phyloP scores from a whole-genome alignment of 2,797 vertebrate species.

The Enteromius argenteus region DNA sequence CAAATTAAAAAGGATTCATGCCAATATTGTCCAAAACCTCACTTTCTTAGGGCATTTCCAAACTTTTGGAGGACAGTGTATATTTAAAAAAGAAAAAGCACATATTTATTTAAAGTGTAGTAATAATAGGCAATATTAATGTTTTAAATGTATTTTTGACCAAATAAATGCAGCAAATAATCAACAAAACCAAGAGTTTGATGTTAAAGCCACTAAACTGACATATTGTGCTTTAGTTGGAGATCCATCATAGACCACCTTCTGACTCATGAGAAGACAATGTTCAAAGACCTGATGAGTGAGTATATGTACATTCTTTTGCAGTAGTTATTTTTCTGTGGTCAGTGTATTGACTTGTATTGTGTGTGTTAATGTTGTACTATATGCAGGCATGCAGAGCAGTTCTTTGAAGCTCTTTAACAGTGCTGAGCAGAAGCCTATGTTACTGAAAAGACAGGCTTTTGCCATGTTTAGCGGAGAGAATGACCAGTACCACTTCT shows the following conservation, averaged over 20 bases:
- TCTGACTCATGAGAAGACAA: constrained; percentile 97
- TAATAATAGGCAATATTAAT: not conserved
- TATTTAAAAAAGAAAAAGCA: not conserved
- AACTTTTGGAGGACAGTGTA: too few species aligned
- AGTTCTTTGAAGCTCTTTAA: constrained; percentile 92
- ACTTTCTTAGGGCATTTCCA: too few species aligned
- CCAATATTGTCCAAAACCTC: too few species aligned
- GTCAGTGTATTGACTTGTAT: not conserved
- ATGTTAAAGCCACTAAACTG: not conserved
- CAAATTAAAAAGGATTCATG: too few species aligned
- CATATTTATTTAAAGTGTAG: not conserved
- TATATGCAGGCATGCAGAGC: constrained; percentile 88
- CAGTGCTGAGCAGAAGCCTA: constrained; percentile 91
- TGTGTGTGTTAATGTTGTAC: not conserved
- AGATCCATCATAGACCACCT: constrained; percentile 95
- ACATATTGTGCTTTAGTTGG: constrained; percentile 81
- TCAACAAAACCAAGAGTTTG: not conserved
- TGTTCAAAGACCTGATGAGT: constrained; percentile 99
- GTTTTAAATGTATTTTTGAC: not conserved
- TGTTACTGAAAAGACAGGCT: constrained; percentile 94
- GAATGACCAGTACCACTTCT: constrained; percentile 94
- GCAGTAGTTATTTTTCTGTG: not conserved
- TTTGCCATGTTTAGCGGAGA: constrained; percentile 97
- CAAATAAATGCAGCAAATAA: not conserved
- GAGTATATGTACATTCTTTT: constrained; percentile 73